Evolutionary conservation across 2,888 invertebrate species (phyloP), one percentile per base, ranked within the genome.

Genomic region (Nycteola revayana): DNA sequence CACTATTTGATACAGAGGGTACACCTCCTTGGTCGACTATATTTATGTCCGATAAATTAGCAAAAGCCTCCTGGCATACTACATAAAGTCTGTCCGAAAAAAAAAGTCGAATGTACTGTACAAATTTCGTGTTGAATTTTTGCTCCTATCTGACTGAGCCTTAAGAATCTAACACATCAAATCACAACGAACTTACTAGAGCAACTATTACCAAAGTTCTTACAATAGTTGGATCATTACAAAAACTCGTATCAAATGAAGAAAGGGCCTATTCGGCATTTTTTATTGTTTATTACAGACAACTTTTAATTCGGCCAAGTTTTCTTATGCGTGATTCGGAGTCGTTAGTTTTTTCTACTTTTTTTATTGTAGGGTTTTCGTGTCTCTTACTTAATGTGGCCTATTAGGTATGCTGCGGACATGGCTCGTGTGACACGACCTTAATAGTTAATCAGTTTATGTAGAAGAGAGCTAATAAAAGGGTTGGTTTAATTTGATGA

Each of bases 261-360:
- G 62, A 62, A 74, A 74, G 67, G 58, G 72, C 64, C 70, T 62
- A 71, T 76, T 78, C 63, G 70, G 72, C 55, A 74, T 76, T 85
- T 76, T 82, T 85, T 85, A 86, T 84, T 81, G 86, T 85, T 83
- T 85, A 86, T 84, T 76, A 80, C 82, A 69, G 71, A 67, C 71
- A 85, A 87, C 85, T 88, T 87, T 88, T 88, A 88, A 88, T 88
- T 88, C 79, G 72, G 66, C 74, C 75, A 75, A 83, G 79, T 85
- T 86, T n/a, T 82, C 50, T 43, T 70, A 78, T 87, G 86, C 88
- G 87, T 87, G 88, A 73, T 76, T 53, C 53, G 50, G 42, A 52
- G 76, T 86, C 87, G 82, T 87, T 88, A 87, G 70, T 68, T 79
- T 76, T 81, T 78, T 73, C 68, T 66, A 75, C 74, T 78, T 81